phyloP scores from a whole-genome alignment of 2,797 vertebrate genomes.

The Artibeus jamaicensis region DNA sequence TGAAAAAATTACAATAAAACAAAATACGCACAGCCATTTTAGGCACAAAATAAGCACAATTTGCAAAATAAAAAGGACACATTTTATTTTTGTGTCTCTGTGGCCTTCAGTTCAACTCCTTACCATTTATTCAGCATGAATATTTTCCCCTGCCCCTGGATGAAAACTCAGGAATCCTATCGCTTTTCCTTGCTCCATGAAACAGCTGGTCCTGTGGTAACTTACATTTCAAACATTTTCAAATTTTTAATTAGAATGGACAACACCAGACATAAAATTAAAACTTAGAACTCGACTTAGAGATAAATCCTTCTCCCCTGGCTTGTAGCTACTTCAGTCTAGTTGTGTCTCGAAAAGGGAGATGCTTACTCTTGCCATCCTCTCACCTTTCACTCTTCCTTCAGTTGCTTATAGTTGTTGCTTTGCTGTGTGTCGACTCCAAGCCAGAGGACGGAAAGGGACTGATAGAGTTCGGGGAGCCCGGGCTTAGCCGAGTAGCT shows the following conservation, averaged over 20 bases:
- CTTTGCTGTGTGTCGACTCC: not conserved
- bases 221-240: not conserved
- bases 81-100: not conserved
- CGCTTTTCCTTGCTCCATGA: not conserved
- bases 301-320: not conserved
- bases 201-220: not conserved
- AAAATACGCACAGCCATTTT: not conserved
- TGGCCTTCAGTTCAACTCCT: not conserved
- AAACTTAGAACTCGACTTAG: not conserved
- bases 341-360: not conserved
- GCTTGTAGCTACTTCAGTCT: not conserved
- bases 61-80: not conserved
- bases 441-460: not conserved
- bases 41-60: not conserved
- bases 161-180: not conserved
- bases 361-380: not conserved
- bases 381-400: not conserved
- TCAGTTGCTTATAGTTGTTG: not conserved
- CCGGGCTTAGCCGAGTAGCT: not conserved
- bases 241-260: not conserved
- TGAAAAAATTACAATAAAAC: no score
- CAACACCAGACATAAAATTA: not conserved
- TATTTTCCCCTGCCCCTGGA: not conserved
- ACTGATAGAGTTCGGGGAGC: rapidly evolving
- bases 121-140: not conserved